These are phyloP conservation scores for Baccha elongata DNA, from an alignment of 2,888 invertebrate genomes.

Conservation along the genomic window DNA sequence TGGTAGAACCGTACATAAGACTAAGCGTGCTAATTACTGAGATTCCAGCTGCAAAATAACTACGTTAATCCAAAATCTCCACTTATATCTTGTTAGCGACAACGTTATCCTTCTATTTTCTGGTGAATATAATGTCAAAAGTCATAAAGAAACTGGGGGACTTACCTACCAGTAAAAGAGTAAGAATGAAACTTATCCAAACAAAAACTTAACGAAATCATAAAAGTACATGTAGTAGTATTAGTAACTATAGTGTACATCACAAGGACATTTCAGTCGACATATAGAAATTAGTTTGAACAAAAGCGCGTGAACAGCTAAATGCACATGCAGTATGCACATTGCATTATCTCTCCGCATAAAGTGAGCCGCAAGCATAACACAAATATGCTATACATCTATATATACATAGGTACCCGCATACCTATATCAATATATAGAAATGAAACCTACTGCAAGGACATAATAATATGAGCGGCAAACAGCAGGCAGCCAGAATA, in stretches of 20 bases:
- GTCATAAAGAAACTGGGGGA: constrained; percentile 19
- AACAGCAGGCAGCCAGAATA: constrained; percentile 57
- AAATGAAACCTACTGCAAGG: constrained; percentile 27
- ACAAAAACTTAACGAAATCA: constrained; percentile 22
- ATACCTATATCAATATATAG: constrained; percentile 7
- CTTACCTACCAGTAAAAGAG: constrained; percentile 1
- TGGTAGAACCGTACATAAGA: not conserved
- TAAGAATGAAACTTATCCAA: constrained; percentile 32
- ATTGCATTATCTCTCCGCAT: constrained; percentile 48
- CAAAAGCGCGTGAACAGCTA: constrained; percentile 65
- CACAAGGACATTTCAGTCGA: constrained; percentile 41
- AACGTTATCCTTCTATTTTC: not conserved
- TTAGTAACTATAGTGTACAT: constrained; percentile 4
- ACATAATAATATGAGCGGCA: constrained; percentile 26
- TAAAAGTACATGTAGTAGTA: constrained; percentile 1
- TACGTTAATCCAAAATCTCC: too few species aligned
- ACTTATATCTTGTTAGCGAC: constrained; percentile 10
- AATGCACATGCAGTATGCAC: constrained; percentile 27
- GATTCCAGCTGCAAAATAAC: not conserved
- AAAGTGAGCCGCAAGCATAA: constrained; percentile 47
- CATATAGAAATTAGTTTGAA: constrained; percentile 54
- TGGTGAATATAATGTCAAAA: not conserved
- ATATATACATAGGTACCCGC: constrained; percentile 14
- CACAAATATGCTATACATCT: not conserved
- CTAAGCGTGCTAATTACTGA: constrained; percentile 13